Evolutionary conservation across 2,113 vertebrate genomes (phyloP), one percentile per base, ranked within the genome.

Genomic region (Podiceps cristatus): DNA sequence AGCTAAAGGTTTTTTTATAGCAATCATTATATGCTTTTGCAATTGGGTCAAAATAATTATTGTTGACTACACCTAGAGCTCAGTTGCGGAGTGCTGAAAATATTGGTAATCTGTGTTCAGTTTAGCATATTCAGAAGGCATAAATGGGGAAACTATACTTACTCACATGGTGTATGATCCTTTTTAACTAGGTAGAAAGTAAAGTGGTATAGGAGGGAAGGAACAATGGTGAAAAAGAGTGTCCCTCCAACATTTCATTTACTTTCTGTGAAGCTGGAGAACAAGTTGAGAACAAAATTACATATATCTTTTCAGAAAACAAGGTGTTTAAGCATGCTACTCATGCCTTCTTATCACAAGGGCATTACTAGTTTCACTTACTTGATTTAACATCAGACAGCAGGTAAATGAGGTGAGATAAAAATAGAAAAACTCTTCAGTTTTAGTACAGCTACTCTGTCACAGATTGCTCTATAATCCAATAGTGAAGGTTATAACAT

Each of bases 401-500:
- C 37, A 97, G 76, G 93, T 90, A 97, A 97, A 97, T 80, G 82
- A 96, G 52, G 71, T 75, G 81, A 93, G 92, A 97, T 60, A 94
- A 93, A 98, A 96, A 93, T 83, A 93, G 62, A 68, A 88, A 85
- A 93, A 47, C 47, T 92, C 86, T 94, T 97, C 74, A 76, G 37
- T 87, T 90, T 94, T 64, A 93, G 56, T n/a, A 64, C 60, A 96
- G 35, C 37, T 37, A 74, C 60, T 96, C 78, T 91, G 49, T 72
- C 86, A 64, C 52, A 95, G 49, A 50, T 45, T 96, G 84, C 23
- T 53, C 47, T 94, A 75, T 68, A 88, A 45, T 62, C 74, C 64
- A 91, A 87, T 27, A 85, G 22, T 72, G 91, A 96, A 96, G 76
- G 71, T 96, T 96, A 93, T 63, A 89, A 73, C 72, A 66, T 55